Evolutionary conservation across 2,888 invertebrate genomes (phyloP), one percentile per base, ranked within the genome.

Genomic region (Phymatocera aterrima): DNA sequence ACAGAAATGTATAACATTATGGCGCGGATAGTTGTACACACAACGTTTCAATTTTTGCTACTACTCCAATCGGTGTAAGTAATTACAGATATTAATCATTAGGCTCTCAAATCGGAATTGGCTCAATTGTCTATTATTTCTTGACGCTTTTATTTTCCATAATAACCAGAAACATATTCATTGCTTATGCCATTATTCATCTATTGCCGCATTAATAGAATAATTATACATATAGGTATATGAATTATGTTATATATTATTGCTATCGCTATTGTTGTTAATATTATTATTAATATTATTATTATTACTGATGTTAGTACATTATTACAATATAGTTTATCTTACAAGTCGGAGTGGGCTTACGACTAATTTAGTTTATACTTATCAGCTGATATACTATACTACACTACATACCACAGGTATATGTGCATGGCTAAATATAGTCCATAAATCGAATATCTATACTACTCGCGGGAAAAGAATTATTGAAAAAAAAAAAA

Each of bases 61-160:
- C n/a, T n/a, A n/a, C n/a, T n/a, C n/a, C n/a, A n/a, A n/a, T n/a
- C n/a, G n/a, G n/a, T n/a, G 40, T 40, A 40, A 5, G 40, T 40
- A 40, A 40, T 40, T 40, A 40, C n/a, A n/a, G n/a, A n/a, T n/a
- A n/a, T n/a, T n/a, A n/a, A n/a, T n/a, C n/a, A n/a, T n/a, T 40
- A 40, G 4, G 40, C 40, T 40, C 4, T 8, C 4, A 40, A 5
- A 57, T 57, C 57, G 21, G 57, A 28, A 28, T 28, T 57, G n/a
- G n/a, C n/a, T n/a, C n/a, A 3, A 15, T 5, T 57, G 21, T 28
- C 24, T 28, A 57, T 28, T 28, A 28, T 28, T 28, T 28, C 15
- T 3, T 57, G 57, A 57, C 57, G 57, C 57, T 15, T 57, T 57
- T 57, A 57, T 57, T 57, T 57, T n/a, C n/a, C n/a, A n/a, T n/a